A percentile compares a stretch with the other conserved stretches of the same genome.
phyloP scores from a whole-genome alignment of 2,888 invertebrate genomes.

The Fragum sueziense region DNA sequence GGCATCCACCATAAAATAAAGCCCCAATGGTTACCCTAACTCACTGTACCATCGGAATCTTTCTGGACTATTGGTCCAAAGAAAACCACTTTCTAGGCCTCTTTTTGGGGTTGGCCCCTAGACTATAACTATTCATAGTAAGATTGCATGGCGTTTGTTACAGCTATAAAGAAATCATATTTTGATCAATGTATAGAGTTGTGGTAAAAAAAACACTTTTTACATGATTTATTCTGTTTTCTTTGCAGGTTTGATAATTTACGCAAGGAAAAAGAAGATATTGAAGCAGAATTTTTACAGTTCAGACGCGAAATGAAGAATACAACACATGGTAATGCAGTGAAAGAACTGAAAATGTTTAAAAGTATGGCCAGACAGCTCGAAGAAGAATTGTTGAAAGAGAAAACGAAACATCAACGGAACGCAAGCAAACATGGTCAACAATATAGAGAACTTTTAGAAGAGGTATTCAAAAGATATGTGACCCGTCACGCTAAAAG shows the following conservation, averaged over 20 bases:
- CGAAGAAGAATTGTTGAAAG: conserved; percentile 80
- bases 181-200: too few relatives aligned
- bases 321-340: conserved; percentile 70
- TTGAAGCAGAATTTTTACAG: conserved; percentile 76
- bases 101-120: too few relatives aligned
- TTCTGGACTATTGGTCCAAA: too few relatives aligned
- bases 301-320: conserved; percentile 75
- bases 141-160: too few relatives aligned
- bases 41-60: too few relatives aligned
- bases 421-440: conserved; percentile 74
- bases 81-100: too few relatives aligned
- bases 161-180: too few relatives aligned
- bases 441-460: conserved; percentile 76
- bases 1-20: too few relatives aligned
- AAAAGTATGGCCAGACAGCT: conserved; percentile 78
- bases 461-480: conserved; percentile 72
- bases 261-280: conserved; percentile 77
- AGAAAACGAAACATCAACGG: conserved; percentile 78
- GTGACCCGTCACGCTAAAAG: too few relatives aligned
- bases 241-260: conserved; percentile 67
- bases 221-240: not conserved
- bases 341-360: conserved; percentile 78
- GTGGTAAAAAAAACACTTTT: too few relatives aligned
- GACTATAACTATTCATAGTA: too few relatives aligned
- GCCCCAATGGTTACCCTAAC: too few relatives aligned